Conservation (phyloP, 2,113 vertebrate genomes). For the Clupea harengus region DNA sequence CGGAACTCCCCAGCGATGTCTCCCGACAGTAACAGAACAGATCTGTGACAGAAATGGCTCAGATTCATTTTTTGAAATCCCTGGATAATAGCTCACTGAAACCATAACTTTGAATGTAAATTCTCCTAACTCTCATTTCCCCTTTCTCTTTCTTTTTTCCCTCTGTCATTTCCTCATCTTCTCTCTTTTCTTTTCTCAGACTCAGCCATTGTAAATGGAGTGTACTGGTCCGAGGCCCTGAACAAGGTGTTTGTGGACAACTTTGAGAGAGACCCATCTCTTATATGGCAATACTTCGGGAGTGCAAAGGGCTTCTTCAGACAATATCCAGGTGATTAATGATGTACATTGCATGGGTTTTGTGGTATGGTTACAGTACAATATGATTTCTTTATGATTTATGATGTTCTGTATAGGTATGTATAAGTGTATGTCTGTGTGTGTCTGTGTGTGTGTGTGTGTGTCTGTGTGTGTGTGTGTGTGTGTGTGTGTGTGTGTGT, state of each 20-base stretch:
- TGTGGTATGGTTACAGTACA: neutral
- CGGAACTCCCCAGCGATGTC: neutral
- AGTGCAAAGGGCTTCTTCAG: conserved; percentile 98
- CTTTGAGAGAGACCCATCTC: conserved; percentile 93
- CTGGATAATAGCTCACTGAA: neutral
- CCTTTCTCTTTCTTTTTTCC: neutral
- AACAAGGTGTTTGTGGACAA: conserved; percentile 98
- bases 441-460: conserved; percentile 25
- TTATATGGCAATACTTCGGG: conserved; percentile 99
- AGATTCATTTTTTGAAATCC: neutral
- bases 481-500: neutral
- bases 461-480: conserved; percentile 14
- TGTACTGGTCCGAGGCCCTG: conserved; percentile 97
- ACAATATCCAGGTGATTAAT: conserved; percentile 88
- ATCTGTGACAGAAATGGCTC: neutral
- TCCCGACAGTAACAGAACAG: neutral
- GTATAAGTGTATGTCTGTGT: neutral
- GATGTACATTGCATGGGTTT: neutral
- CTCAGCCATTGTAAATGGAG: conserved; percentile 94
- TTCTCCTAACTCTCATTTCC: neutral
- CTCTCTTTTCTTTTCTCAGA: conserved; percentile 66
- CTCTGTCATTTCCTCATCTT: neutral
- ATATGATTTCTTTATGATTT: neutral
- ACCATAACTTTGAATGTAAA: neutral
- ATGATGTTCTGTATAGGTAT: neutral